These are phyloP conservation scores for Bradypodion ventrale DNA, from an alignment of 2,797 vertebrate species.

Conservation along the genomic window DNA sequence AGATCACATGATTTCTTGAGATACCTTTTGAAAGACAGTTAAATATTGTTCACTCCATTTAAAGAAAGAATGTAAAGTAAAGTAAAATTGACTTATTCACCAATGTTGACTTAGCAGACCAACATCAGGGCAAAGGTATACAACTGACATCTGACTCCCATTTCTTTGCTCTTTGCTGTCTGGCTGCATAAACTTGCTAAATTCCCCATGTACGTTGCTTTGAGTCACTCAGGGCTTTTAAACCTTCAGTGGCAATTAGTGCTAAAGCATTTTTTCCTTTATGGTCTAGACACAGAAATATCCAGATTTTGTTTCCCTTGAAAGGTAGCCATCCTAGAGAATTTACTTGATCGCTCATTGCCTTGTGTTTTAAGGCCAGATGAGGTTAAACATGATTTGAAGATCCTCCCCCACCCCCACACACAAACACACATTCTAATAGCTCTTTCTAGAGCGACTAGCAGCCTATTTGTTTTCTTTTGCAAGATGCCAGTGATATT, in stretches of 20 bases:
- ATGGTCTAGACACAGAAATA: slow-evolving; percentile 86
- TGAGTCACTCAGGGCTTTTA: slow-evolving; percentile 54
- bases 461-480: slow-evolving; percentile 75
- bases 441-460: slow-evolving; percentile 73
- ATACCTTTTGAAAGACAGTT: slow-evolving; percentile 20
- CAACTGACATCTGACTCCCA: slow-evolving; percentile 39
- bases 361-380: slow-evolving; percentile 80
- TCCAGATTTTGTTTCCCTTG: slow-evolving; percentile 84
- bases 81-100: slow-evolving; percentile 32
- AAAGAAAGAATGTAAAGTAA: background rate
- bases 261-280: slow-evolving; percentile 79
- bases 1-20: background rate
- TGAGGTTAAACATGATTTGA: slow-evolving; percentile 78
- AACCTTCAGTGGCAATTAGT: slow-evolving; percentile 78
- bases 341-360: slow-evolving; percentile 74
- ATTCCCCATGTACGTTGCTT: slow-evolving; percentile 44
- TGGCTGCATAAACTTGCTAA: slow-evolving; percentile 43
- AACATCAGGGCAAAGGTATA: slow-evolving; percentile 42
- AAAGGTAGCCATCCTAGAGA: slow-evolving; percentile 80
- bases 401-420: slow-evolving; percentile 37
- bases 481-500: slow-evolving; percentile 70
- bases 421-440: slow-evolving; percentile 53
- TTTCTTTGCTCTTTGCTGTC: slow-evolving; percentile 24
- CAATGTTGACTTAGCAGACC: slow-evolving; percentile 38
- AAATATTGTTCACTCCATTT: slow-evolving; percentile 16